Conservation (phyloP, 2,113 vertebrate genomes). For the Takifugu bimaculatus region DNA sequence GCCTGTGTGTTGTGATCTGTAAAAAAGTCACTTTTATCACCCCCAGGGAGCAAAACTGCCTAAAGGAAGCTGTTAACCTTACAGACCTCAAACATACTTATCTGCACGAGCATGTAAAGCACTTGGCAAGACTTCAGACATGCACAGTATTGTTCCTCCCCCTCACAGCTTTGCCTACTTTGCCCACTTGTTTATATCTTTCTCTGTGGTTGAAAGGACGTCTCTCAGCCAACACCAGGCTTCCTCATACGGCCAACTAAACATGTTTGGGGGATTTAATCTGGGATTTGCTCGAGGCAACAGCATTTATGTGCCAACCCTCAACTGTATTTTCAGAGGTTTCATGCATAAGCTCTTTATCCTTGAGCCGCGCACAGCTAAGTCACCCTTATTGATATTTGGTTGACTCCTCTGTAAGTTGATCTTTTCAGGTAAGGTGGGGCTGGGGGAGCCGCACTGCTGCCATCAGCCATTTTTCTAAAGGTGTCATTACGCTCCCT, state of each 20-base stretch:
- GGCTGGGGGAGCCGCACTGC: constrained; percentile 38
- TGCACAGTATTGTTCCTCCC: constrained; percentile 1
- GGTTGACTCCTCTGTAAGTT: constrained; percentile 46
- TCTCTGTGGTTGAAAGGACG: constrained; percentile 24
- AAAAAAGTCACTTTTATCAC: constrained; percentile 10
- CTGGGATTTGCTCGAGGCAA: constrained; percentile 61
- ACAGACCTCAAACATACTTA: constrained; percentile 35
- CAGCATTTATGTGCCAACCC: constrained; percentile 53
- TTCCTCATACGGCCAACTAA: constrained; percentile 49
- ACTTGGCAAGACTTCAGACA: constrained; percentile 18
- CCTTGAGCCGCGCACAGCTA: constrained; percentile 49
- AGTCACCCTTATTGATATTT: constrained; percentile 66
- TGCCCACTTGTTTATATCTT: constrained; percentile 20
- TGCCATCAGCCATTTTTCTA: constrained; percentile 56
- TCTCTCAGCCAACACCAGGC: constrained; percentile 34
- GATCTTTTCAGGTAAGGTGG: constrained; percentile 55
- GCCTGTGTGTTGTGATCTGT: constrained; percentile 22
- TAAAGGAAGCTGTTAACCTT: constrained; percentile 10
- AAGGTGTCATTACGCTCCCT: constrained; percentile 45
- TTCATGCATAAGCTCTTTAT: constrained; percentile 67
- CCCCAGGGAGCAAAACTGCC: constrained; percentile 17
- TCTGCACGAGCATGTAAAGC: constrained; percentile 23
- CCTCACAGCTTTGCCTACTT: neutral
- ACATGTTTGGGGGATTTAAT: constrained; percentile 54
- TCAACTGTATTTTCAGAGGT: constrained; percentile 61